A percentile compares a stretch with the other conserved stretches of the same genome.
phyloP scores from a whole-genome alignment of 2,888 invertebrate genomes.

The Isotomurus palustris region DNA sequence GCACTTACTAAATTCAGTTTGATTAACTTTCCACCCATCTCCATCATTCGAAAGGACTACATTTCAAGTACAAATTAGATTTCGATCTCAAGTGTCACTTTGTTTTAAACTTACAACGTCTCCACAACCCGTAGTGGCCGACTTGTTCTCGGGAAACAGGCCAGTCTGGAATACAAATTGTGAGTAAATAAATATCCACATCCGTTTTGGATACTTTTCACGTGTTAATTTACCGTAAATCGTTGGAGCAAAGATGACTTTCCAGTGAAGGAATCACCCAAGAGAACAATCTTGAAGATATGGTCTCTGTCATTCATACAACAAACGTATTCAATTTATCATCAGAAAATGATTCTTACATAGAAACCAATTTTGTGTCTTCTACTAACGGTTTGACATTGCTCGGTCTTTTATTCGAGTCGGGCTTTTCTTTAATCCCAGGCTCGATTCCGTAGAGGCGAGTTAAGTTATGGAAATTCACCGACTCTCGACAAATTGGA shows the following conservation, averaged over 20 bases:
- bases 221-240: slow-evolving; percentile 27
- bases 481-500: slow-evolving; percentile 29
- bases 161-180: slow-evolving; percentile 21
- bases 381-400: slow-evolving; percentile 20
- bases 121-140: slow-evolving; percentile 41
- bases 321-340: no score
- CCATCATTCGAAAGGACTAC: slow-evolving; percentile 33
- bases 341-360: not conserved
- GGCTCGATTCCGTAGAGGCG: slow-evolving; percentile 32
- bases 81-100: not conserved
- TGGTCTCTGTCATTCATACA: not conserved
- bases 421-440: slow-evolving; percentile 2
- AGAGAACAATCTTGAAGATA: slow-evolving; percentile 28
- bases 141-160: slow-evolving; percentile 24
- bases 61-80: not conserved
- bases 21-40: slow-evolving; percentile 38
- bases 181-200: not conserved
- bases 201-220: no score
- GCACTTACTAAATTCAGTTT: slow-evolving; percentile 36
- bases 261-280: slow-evolving; percentile 30
- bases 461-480: slow-evolving; percentile 21
- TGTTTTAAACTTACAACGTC: slow-evolving; percentile 30
- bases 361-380: not conserved
- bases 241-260: slow-evolving; percentile 26
- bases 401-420: not conserved